A percentile compares a stretch with the other conserved stretches of the same genome.
These are phyloP conservation scores for Actias luna DNA, from an alignment of 2,888 invertebrate species.

Conservation along the genomic window DNA sequence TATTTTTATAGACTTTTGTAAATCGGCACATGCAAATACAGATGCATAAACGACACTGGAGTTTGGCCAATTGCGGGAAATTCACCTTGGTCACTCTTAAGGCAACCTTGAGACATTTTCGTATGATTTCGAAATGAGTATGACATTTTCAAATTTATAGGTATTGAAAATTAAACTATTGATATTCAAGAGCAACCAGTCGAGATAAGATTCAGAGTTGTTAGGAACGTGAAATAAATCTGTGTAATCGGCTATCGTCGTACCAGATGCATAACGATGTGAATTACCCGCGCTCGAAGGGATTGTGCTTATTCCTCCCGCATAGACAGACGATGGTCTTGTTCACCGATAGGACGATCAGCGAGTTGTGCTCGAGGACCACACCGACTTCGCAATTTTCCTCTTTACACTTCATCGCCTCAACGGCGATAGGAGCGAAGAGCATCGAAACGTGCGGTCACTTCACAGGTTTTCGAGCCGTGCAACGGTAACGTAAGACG, in stretches of 20 bases:
- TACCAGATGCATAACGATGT: conserved; percentile 51
- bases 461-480: conserved; percentile 50
- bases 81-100: conserved; percentile 66
- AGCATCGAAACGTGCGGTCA: conserved; percentile 75
- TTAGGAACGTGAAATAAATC: conserved; percentile 38
- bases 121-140: conserved; percentile 57
- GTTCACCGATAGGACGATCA: conserved; percentile 77
- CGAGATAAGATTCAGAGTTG: conserved; percentile 27
- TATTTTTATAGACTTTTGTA: conserved; percentile 42
- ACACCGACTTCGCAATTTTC: conserved; percentile 81
- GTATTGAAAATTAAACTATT: conserved; percentile 3
- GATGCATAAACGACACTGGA: conserved; percentile 39
- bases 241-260: conserved; percentile 44
- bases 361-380: conserved; percentile 76
- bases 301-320: conserved; percentile 72
- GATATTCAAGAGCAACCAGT: not conserved
- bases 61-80: conserved; percentile 51
- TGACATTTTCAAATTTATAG: conserved; percentile 27
- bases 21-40: conserved; percentile 29
- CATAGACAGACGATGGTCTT: conserved; percentile 80
- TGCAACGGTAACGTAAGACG: conserved; percentile 46
- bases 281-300: conserved; percentile 79
- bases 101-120: conserved; percentile 61
- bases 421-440: conserved; percentile 78
- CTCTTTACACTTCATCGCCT: conserved; percentile 83